These are phyloP conservation scores for Amphipyra berbera DNA, from an alignment of 2,888 invertebrate species.

Conservation along the genomic window DNA sequence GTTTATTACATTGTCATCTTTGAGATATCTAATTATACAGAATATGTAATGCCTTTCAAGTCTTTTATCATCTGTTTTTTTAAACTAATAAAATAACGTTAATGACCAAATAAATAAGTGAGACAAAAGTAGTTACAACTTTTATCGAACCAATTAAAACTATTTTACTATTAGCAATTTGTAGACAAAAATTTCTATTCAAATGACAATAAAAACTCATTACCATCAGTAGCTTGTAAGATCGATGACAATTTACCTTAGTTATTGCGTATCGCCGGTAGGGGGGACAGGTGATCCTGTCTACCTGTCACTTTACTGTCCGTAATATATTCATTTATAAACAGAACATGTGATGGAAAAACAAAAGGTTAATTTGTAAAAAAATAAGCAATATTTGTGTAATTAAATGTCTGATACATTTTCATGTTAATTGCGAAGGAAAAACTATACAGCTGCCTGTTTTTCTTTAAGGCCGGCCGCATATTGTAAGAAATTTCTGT, in stretches of 20 bases:
- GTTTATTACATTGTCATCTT: no score
- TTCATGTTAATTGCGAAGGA: slow-evolving; percentile 37
- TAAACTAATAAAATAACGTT: slow-evolving; percentile 10
- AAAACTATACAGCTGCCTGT: slow-evolving; percentile 32
- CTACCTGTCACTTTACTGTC: slow-evolving; percentile 2
- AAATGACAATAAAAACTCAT: slow-evolving; percentile 47
- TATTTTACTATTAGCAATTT: slow-evolving; percentile 19
- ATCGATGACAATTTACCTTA: slow-evolving; percentile 43
- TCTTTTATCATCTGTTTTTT: no score
- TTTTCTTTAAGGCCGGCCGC: slow-evolving; percentile 18
- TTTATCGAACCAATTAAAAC: slow-evolving; percentile 24
- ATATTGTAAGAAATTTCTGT: no score
- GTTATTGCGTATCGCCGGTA: slow-evolving; percentile 35
- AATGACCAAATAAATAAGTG: slow-evolving; percentile 21
- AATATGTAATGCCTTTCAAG: no score
- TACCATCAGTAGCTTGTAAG: slow-evolving; percentile 19
- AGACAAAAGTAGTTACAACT: background rate
- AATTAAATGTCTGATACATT: slow-evolving; percentile 42
- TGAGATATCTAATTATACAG: no score
- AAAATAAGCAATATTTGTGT: slow-evolving; percentile 19
- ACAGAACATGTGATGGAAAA: slow-evolving; percentile 22
- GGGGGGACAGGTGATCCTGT: slow-evolving; percentile 45
- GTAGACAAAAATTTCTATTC: slow-evolving; percentile 31
- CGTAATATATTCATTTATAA: slow-evolving; percentile 29
- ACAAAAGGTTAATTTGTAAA: slow-evolving; percentile 41